Percentiles rank a stretch among this genome's conserved stretches.
Conservation (phyloP, 2,797 vertebrate species). For the Podarcis siculus region DNA sequence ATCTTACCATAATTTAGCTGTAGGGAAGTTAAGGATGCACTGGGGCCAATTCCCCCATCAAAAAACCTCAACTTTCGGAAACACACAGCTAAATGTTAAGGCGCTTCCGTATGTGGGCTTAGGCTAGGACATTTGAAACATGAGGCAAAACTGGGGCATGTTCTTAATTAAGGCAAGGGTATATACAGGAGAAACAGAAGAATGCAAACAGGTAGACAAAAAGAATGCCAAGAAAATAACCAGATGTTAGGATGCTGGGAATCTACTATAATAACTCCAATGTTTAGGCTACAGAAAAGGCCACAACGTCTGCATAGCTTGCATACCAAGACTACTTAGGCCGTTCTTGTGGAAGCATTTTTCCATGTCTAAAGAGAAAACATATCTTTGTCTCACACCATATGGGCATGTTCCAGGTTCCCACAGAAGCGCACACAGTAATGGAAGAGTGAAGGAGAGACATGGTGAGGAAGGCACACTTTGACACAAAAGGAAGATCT, state of each 20-base stretch:
- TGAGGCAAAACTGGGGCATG: not conserved
- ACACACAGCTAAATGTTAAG: not conserved
- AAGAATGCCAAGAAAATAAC: not conserved
- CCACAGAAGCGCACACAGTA: not conserved
- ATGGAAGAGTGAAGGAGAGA: not conserved
- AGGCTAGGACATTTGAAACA: not conserved
- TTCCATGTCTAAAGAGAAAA: not conserved
- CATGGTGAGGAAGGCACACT: not conserved
- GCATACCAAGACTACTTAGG: not conserved
- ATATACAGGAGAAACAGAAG: not conserved
- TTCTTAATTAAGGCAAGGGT: not conserved
- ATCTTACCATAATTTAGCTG: too few relatives aligned
- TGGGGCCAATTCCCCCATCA: too few relatives aligned
- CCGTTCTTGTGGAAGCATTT: not conserved
- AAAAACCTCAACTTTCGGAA: not conserved
- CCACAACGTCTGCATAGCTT: not conserved
- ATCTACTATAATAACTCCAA: not conserved
- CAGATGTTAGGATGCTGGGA: not conserved
- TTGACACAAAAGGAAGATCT: not conserved
- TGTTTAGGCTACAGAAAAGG: not conserved
- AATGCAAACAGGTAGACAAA: not conserved
- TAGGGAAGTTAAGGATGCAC: too few relatives aligned
- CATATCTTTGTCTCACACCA: not conserved
- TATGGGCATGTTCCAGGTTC: not conserved
- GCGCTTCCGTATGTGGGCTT: not conserved